phyloP scores from a whole-genome alignment of 2,113 vertebrate genomes.

The Riparia riparia region DNA sequence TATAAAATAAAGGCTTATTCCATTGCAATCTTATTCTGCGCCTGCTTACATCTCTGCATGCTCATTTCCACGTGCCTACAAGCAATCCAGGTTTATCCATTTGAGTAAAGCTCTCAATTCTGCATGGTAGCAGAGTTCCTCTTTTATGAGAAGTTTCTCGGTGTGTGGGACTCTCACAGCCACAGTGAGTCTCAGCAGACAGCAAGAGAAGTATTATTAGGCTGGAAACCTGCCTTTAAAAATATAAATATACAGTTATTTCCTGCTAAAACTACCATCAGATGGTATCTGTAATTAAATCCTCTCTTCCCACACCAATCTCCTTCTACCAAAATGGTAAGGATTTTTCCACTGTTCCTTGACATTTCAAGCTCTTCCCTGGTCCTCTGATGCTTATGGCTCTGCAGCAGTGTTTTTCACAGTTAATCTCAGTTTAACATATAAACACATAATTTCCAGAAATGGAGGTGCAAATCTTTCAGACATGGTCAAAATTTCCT shows the following conservation, averaged over 20 bases:
- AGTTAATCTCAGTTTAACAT: neutral
- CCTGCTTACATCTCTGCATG: accelerated
- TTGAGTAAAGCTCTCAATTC: neutral
- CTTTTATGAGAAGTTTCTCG: neutral
- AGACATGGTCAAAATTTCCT: neutral
- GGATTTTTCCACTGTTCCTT: neutral
- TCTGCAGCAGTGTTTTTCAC: neutral
- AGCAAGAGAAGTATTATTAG: neutral
- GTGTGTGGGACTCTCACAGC: neutral
- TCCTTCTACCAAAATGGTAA: neutral
- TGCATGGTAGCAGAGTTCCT: neutral
- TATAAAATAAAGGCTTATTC: neutral
- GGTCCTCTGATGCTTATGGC: neutral
- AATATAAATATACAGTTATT: neutral
- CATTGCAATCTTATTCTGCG: neutral
- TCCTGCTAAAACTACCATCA: neutral
- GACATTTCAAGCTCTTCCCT: neutral
- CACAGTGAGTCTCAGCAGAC: neutral
- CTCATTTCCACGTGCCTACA: accelerated
- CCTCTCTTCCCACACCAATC: neutral
- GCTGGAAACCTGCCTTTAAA: neutral
- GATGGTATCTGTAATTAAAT: neutral
- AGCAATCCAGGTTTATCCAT: accelerated
- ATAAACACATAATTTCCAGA: neutral
- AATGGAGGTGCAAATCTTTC: neutral